Evolutionary conservation across 2,797 vertebrate genomes (phyloP), one percentile per base, ranked within the genome.

Genomic region (Neosilurus mollespiculum): DNA sequence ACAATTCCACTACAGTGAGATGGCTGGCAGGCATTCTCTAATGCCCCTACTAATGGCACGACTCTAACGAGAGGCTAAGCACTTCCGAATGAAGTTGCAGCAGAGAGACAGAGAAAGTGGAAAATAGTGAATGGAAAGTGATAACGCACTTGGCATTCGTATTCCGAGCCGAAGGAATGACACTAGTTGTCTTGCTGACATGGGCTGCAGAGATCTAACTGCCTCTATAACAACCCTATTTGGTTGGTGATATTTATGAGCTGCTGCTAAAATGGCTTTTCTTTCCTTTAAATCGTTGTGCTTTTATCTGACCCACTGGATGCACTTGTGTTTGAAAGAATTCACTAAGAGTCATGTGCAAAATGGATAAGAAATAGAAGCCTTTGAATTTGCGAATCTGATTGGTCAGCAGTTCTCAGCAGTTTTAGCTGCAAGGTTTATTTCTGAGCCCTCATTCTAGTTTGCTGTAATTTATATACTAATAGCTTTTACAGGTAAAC

Each of bases 41-140:
- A 87, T 87, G 89, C 83, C 80, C 83, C 69, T 84, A 67, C 86
- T 90, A 89, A 90, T 89, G 87, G 88, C 84, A 83, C 53, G 58
- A 80, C 71, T 86, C 84, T 90, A 89, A 89, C 84, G 85, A 88
- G 87, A 87, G 84, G 85, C 86, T 89, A 85, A 90, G 83, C 86
- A 85, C 88, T 86, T 84, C 65, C 54, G 51, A 86, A 87, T 88
- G 85, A 87, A 86, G 78, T 85, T 76, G 20, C 81, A 83, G 77
- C 61, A 59, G 67, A 34, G 75, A 30, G 54, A 49, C 64, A 79
- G 43, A 14, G 51, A 65, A 24, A n/a, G 30, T 24, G 61, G 37
- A 58, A 79, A 61, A 59, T 34, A 30, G 24, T 54, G 69, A 86
- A 79, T 61, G 75, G 67, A 83, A 58, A 51, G 61, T 80, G 80